Evolutionary conservation across 2,888 invertebrate species (phyloP).

Genomic region (Agrilus biguttatus): DNA sequence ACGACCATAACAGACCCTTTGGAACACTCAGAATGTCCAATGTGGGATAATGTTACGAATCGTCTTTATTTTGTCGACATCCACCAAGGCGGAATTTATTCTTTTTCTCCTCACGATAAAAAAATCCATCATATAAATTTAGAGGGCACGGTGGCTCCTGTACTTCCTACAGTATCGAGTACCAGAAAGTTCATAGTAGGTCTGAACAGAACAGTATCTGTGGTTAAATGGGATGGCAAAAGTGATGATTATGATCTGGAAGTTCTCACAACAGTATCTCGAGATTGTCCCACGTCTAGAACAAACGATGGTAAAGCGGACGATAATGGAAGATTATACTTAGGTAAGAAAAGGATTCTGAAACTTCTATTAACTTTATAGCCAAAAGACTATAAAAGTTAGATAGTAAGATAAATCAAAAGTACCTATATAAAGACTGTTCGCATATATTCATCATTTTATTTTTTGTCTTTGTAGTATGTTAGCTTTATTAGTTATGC

Average conservation of each 20-base stretch:
- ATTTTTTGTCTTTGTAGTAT: too few species aligned
- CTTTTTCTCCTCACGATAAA: slow-evolving; percentile 24
- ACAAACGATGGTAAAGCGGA: slow-evolving; percentile 49
- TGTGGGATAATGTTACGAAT: slow-evolving; percentile 30
- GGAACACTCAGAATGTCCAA: slow-evolving; percentile 35
- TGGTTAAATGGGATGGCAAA: slow-evolving; percentile 36
- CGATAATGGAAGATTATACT: slow-evolving; percentile 37
- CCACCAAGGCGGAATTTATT: slow-evolving; percentile 23
- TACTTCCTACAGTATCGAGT: slow-evolving; percentile 28
- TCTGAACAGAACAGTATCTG: slow-evolving; percentile 27
- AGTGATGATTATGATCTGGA: background rate
- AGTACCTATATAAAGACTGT: too few species aligned
- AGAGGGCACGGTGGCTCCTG: slow-evolving; percentile 25
- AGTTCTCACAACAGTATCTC: slow-evolving; percentile 29
- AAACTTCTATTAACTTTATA: too few species aligned
- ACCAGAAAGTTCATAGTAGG: slow-evolving; percentile 29
- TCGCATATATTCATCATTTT: too few species aligned
- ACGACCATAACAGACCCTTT: slow-evolving; percentile 12
- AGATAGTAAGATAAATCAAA: too few species aligned
- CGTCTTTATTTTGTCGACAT: slow-evolving; percentile 37
- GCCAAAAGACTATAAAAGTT: too few species aligned
- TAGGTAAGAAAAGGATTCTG: slow-evolving; percentile 25
- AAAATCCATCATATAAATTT: slow-evolving; percentile 11
- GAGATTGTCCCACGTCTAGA: slow-evolving; percentile 30
- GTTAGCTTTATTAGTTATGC: too few species aligned